phyloP scores from a whole-genome alignment of 2,113 vertebrate genomes.

The Ovis canadensis region DNA sequence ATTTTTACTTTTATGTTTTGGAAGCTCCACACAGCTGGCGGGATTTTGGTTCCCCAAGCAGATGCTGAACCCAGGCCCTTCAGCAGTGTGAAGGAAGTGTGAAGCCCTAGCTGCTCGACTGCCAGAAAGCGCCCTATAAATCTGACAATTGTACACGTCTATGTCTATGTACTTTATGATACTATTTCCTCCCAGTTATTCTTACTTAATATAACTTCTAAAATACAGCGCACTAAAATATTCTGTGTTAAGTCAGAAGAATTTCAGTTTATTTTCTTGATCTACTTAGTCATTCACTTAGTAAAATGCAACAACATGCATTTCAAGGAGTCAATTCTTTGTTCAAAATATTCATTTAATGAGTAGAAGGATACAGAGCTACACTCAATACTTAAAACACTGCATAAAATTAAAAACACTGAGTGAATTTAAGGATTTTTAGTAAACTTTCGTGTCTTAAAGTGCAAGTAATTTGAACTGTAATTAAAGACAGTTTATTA shows the following conservation, averaged over 20 bases:
- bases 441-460: slow-evolving; percentile 47
- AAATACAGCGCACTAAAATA: not conserved
- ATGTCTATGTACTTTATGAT: not conserved
- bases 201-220: not conserved
- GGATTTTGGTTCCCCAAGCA: not conserved
- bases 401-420: slow-evolving; percentile 54
- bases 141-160: not conserved
- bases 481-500: slow-evolving; percentile 58
- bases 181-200: not conserved
- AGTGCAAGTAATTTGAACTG: slow-evolving; percentile 60
- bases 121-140: not conserved
- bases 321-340: slow-evolving; percentile 47
- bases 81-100: not conserved
- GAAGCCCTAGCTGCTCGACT: not conserved
- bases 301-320: not conserved
- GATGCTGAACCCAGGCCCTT: not conserved
- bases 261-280: not conserved
- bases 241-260: not conserved
- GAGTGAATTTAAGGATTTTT: not conserved
- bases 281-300: not conserved
- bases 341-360: slow-evolving; percentile 38
- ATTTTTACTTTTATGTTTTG: not conserved
- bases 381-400: not conserved
- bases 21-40: not conserved
- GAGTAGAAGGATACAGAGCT: slow-evolving; percentile 26